A percentile compares a stretch with the other conserved stretches of the same genome.
phyloP scores from a whole-genome alignment of 2,797 vertebrate genomes.

The Acridotheres tristis region DNA sequence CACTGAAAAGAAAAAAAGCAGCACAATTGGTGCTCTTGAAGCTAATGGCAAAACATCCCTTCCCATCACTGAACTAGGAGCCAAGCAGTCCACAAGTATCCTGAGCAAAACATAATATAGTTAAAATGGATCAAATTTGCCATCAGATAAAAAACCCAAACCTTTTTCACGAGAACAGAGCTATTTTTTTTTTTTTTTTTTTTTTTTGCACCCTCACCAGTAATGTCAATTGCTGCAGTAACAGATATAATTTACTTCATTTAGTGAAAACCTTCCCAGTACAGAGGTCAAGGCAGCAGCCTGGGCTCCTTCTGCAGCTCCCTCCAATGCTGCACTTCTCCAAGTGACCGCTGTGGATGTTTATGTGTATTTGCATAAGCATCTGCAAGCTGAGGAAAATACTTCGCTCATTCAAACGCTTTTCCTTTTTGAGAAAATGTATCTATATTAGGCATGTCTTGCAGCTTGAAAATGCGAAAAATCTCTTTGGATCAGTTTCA shows the following conservation, averaged over 20 bases:
- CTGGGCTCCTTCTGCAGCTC: background rate
- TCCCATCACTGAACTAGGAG: background rate
- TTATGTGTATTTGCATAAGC: background rate
- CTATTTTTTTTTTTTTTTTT: background rate
- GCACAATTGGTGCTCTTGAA: background rate
- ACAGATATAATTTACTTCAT: background rate
- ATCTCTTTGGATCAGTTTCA: background rate
- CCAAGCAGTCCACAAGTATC: background rate
- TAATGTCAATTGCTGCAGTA: background rate
- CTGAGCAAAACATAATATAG: background rate
- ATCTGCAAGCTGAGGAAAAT: background rate
- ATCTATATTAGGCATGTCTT: background rate
- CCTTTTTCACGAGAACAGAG: accelerated
- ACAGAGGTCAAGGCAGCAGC: background rate
- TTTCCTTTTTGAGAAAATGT: background rate
- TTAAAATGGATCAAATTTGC: background rate
- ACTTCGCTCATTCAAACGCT: accelerated
- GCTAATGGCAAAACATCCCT: background rate
- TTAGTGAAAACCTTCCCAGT: background rate
- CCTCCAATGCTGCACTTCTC: background rate
- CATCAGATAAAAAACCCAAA: background rate
- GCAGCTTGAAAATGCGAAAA: background rate
- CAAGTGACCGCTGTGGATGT: background rate
- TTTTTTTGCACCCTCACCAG: background rate
- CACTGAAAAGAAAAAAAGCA: too few relatives aligned